Percentiles rank a stretch among this genome's conserved stretches.
These are phyloP conservation scores for Nannoperca australis DNA, from an alignment of 2,797 vertebrate species.

Conservation along the genomic window DNA sequence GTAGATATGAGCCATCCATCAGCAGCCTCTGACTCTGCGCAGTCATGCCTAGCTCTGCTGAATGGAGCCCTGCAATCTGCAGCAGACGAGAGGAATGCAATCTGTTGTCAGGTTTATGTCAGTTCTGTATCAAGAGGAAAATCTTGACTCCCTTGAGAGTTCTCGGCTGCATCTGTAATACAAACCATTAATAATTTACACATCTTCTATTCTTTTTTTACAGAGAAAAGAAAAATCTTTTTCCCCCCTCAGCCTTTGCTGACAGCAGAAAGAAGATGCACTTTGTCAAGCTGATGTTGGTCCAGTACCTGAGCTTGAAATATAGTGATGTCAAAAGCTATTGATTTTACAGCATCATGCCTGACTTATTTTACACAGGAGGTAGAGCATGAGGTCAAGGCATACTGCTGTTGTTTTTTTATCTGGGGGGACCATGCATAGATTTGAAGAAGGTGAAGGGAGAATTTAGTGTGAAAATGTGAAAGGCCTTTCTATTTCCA, in stretches of 20 bases:
- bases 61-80: slow-evolving; percentile 24
- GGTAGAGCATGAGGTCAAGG: slow-evolving; percentile 43
- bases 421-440: slow-evolving; percentile 24
- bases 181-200: slow-evolving; percentile 75
- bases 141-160: slow-evolving; percentile 51
- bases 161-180: slow-evolving; percentile 67
- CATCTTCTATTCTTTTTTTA: slow-evolving; percentile 25
- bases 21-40: slow-evolving; percentile 26
- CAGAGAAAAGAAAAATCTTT: slow-evolving; percentile 48
- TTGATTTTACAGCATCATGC: slow-evolving; percentile 67
- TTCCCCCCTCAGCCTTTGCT: slow-evolving; percentile 31
- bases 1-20: slow-evolving; percentile 35
- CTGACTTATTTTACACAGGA: slow-evolving; percentile 57
- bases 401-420: slow-evolving; percentile 29
- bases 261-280: slow-evolving; percentile 43
- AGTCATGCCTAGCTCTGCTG: slow-evolving; percentile 37
- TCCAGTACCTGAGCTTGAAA: slow-evolving; percentile 42
- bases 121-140: slow-evolving; percentile 51
- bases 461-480: slow-evolving; percentile 10
- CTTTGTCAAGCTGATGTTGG: slow-evolving; percentile 43
- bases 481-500: not conserved
- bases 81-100: slow-evolving; percentile 45
- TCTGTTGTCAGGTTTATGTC: slow-evolving; percentile 55
- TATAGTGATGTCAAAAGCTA: slow-evolving; percentile 69
- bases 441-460: slow-evolving; percentile 22